Conservation (phyloP, 92 coral and sea anemone genomes). For the Metridium senile region DNA sequence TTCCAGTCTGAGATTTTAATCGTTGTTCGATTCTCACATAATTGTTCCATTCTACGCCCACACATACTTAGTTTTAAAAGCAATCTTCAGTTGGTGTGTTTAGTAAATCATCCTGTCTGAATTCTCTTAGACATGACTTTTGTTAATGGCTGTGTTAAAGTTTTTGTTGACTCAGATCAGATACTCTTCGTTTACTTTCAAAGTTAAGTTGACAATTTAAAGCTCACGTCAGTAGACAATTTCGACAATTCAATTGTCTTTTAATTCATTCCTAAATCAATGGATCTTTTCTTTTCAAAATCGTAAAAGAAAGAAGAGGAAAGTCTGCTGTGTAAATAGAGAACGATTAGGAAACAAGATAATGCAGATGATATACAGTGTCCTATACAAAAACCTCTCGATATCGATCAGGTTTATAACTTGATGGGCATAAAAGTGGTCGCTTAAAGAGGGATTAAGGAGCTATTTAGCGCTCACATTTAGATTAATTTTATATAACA, state of each 20-base stretch:
- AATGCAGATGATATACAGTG: no score
- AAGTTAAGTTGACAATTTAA: not conserved
- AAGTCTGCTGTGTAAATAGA: constrained; percentile 1
- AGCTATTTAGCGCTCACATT: no score
- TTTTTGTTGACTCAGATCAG: not conserved
- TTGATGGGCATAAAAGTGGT: no score
- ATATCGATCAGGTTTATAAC: no score
- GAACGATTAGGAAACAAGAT: not conserved
- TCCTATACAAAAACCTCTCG: no score
- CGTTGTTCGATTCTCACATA: no score
- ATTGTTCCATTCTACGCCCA: no score
- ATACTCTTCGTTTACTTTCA: not conserved
- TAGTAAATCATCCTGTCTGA: no score
- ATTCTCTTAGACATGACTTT: no score
- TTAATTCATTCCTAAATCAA: not conserved
- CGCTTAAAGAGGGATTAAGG: no score
- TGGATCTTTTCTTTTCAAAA: not conserved
- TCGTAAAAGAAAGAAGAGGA: not conserved
- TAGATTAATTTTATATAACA: no score
- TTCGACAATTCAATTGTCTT: not conserved
- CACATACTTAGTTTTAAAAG: not conserved
- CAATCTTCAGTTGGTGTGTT: not conserved
- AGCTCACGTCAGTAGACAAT: not conserved
- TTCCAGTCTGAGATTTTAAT: no score
- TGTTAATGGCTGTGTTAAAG: not conserved